These are phyloP conservation scores for Salvelinus alpinus DNA, from an alignment of 2,113 vertebrate genomes.

Conservation along the genomic window DNA sequence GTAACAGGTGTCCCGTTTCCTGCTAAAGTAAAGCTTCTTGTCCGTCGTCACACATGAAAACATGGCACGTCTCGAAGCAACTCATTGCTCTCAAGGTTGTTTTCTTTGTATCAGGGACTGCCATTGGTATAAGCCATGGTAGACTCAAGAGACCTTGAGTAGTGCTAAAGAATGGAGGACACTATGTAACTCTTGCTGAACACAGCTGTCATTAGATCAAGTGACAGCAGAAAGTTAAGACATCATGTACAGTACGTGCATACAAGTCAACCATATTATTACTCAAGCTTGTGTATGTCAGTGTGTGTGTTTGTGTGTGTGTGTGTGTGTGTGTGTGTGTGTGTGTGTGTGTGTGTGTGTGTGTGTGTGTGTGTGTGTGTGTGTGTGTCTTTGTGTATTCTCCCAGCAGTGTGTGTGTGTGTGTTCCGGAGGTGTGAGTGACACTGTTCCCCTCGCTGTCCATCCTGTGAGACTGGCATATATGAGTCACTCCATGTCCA, in stretches of 20 bases:
- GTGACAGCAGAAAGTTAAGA: too few species aligned
- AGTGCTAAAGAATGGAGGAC: too few species aligned
- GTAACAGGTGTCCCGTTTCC: slow-evolving; percentile 60
- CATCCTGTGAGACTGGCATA: slow-evolving; percentile 59
- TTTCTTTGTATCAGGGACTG: too few species aligned
- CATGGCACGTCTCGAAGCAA: slow-evolving; percentile 46
- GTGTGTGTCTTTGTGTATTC: neutral
- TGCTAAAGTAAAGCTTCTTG: slow-evolving; percentile 44
- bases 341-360: slow-evolving; percentile 3
- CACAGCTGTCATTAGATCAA: too few species aligned
- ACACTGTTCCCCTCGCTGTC: slow-evolving; percentile 35
- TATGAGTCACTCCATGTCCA: slow-evolving; percentile 62
- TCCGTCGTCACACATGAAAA: slow-evolving; percentile 52
- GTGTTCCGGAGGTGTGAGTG: slow-evolving; percentile 18
- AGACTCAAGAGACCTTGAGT: too few species aligned
- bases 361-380: slow-evolving; percentile 5
- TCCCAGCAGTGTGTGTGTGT: neutral
- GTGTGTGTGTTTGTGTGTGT: slow-evolving; percentile 9
- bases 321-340: slow-evolving; percentile 1
- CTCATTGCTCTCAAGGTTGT: too few species aligned
- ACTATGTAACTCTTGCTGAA: too few species aligned
- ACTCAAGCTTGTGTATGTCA: neutral
- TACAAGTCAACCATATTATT: neutral
- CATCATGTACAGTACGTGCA: neutral
- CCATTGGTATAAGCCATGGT: too few species aligned